Conservation (phyloP, 2,888 invertebrate genomes). For the Onthophagus sagittarius region DNA sequence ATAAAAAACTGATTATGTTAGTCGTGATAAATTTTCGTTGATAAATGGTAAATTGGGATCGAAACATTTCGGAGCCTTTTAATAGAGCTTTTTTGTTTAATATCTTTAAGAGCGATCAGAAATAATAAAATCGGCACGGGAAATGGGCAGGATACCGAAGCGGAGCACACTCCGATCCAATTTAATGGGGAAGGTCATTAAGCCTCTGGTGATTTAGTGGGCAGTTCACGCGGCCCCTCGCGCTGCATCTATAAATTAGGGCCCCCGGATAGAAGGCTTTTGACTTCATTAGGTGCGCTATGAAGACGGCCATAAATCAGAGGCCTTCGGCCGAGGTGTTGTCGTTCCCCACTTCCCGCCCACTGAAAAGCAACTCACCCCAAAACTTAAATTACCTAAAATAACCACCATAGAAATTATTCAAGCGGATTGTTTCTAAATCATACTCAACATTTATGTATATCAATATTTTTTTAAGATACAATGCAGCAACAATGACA, state of each 20-base stretch:
- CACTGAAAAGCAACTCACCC: not conserved
- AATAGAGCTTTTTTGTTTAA: not conserved
- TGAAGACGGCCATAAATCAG: slow-evolving; percentile 11
- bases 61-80: not conserved
- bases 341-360: not conserved
- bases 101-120: not conserved
- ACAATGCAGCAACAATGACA: too few species aligned
- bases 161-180: slow-evolving; percentile 5
- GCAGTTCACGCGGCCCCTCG: slow-evolving; percentile 8
- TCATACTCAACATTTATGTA: too few species aligned
- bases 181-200: slow-evolving; percentile 11
- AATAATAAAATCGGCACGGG: not conserved
- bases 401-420: not conserved
- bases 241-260: slow-evolving; percentile 13
- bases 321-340: not conserved
- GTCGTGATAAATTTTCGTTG: not conserved
- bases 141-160: not conserved
- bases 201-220: slow-evolving; percentile 12
- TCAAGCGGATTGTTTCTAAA: too few species aligned
- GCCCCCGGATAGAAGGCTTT: slow-evolving; percentile 8
- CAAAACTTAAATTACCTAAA: not conserved
- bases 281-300: slow-evolving; percentile 12
- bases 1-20: too few species aligned
- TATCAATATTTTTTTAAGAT: too few species aligned
- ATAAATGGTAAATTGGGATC: not conserved